Evolutionary conservation across 2,888 invertebrate species (phyloP), one percentile per base, ranked within the genome.

Genomic region (Laspeyria flexula): DNA sequence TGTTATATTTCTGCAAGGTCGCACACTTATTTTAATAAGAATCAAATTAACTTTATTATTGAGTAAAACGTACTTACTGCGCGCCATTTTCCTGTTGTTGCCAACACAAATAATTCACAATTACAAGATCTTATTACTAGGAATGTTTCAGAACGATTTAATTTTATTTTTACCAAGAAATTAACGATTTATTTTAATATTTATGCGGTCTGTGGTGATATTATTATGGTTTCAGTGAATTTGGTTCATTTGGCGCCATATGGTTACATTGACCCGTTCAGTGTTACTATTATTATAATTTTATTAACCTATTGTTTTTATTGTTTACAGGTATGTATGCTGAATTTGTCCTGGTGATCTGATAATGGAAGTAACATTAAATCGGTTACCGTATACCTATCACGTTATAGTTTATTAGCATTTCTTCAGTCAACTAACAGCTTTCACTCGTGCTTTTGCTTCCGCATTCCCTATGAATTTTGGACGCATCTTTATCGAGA

Each of bases 311-410:
- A 43, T 49, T 50, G 35, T 61, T 30, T 43, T 71, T 52, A n/a
- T 60, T 62, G 35, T 61, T 71, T 63, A n/a, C 67, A 71, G 71
- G 71, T 71, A 71, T 50, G 71, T 63, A 33, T 18, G 21, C 21
- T 30, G 37, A 21, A 18, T 18, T 5, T 18, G 5, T 18, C 5
- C 18, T 18, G 18, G 3, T 18, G 18, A 2, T 18, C 2, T 18
- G 5, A 18, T 18, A 18, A 3, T 18, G 2, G 18, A 18, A 18
- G 18, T 3, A 5, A 18, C 3, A 3, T 18, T 2, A 3, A 18
- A 18, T 2, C 18, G 18, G 5, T 3, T 3, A 18, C n/a, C n/a
- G n/a, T n/a, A n/a, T n/a, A n/a, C n/a, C n/a, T n/a, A n/a, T n/a
- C n/a, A n/a, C n/a, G n/a, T n/a, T n/a, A n/a, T n/a, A n/a, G n/a